Evolutionary conservation across 2,113 vertebrate species (phyloP).

Genomic region (Otocyon megalotis): DNA sequence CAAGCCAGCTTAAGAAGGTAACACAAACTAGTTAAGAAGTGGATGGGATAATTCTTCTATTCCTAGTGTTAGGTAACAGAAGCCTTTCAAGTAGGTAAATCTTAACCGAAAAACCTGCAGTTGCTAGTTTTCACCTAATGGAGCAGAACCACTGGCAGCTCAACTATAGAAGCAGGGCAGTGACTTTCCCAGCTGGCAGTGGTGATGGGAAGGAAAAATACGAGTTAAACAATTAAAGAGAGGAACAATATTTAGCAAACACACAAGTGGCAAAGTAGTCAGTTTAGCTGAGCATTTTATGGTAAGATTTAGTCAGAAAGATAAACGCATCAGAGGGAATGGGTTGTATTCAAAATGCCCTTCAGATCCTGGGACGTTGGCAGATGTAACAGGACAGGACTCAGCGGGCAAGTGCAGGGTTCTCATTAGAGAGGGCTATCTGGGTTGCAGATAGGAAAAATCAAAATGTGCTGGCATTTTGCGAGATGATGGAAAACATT

Average conservation of each 20-base stretch:
- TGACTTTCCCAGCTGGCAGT: conserved; percentile 76
- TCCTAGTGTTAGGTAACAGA: neutral
- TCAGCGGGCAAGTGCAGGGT: neutral
- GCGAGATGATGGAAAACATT: neutral
- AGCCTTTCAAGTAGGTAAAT: conserved; percentile 54
- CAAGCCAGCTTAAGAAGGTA: neutral
- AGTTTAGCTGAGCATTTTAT: conserved; percentile 74
- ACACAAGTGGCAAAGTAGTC: conserved; percentile 48
- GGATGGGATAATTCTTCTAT: neutral
- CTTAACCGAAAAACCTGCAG: conserved; percentile 60
- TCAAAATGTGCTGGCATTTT: neutral
- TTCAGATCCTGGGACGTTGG: neutral
- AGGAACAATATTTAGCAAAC: neutral
- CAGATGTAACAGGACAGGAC: neutral
- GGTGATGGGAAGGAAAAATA: conserved; percentile 79
- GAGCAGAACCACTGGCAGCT: conserved; percentile 69
- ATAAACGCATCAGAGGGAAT: neutral
- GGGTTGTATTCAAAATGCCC: neutral
- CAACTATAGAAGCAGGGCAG: conserved; percentile 70
- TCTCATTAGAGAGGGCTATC: conserved; percentile 25
- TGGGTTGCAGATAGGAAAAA: neutral
- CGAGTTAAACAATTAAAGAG: conserved; percentile 74
- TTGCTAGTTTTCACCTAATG: conserved; percentile 69
- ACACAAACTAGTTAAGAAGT: neutral
- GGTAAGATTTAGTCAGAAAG: conserved; percentile 51